phyloP scores from a whole-genome alignment of 53 echinoderm and acorn worm genomes.

The Glandiceps talaboti region DNA sequence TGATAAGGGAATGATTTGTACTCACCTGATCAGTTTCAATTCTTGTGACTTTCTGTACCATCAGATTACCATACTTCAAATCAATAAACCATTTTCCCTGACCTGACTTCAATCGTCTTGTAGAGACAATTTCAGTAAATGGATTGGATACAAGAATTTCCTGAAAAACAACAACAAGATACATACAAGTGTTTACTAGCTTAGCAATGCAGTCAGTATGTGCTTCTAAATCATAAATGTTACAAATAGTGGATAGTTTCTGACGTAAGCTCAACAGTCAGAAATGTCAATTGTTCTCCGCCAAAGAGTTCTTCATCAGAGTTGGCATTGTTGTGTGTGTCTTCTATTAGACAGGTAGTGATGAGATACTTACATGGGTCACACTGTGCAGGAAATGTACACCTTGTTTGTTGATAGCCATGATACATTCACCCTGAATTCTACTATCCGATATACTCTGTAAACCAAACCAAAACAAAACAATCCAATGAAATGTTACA shows the following conservation, averaged over 20 bases:
- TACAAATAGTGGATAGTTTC: too few species aligned
- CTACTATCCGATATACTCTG: slow-evolving; percentile 27
- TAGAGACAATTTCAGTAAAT: slow-evolving; percentile 42
- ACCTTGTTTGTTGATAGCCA: slow-evolving; percentile 75
- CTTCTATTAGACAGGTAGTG: too few species aligned
- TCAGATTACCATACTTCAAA: slow-evolving; percentile 52
- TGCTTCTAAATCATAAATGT: too few species aligned
- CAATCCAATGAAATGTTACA: too few species aligned
- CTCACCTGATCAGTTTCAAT: slow-evolving; percentile 35
- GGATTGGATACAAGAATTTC: slow-evolving; percentile 21
- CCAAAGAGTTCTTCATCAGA: too few species aligned
- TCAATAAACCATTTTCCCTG: slow-evolving; percentile 41
- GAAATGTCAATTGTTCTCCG: too few species aligned
- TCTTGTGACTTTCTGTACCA: slow-evolving; percentile 41
- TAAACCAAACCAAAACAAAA: too few species aligned
- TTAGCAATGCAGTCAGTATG: too few species aligned
- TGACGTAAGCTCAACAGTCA: too few species aligned
- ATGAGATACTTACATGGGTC: slow-evolving; percentile 78
- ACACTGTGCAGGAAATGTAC: slow-evolving; percentile 39
- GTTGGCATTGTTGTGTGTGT: too few species aligned
- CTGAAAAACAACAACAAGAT: slow-evolving; percentile 10
- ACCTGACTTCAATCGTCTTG: slow-evolving; percentile 27
- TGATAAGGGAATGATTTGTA: too few species aligned
- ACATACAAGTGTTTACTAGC: too few species aligned
- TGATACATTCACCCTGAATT: slow-evolving; percentile 28